Evolutionary conservation across 1,140 invertebrate species (phyloP).

Genomic region (Cotesia vestalis): DNA sequence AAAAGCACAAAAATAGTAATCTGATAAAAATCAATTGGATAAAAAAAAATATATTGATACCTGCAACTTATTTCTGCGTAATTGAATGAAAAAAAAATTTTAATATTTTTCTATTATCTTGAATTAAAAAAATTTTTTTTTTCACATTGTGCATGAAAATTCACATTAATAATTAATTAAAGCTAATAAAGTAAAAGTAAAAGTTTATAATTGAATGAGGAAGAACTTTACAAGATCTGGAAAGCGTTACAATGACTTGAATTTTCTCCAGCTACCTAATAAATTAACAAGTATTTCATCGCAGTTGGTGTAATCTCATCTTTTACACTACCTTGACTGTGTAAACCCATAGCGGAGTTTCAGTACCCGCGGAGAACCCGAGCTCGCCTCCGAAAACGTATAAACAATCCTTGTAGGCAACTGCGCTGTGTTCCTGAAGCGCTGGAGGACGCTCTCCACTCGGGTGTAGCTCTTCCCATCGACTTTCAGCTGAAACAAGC

Average conservation of each 20-base stretch:
- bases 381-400: conserved; percentile 92
- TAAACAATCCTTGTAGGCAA: conserved; percentile 77
- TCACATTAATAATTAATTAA: neutral
- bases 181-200: neutral
- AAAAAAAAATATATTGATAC: too few species aligned
- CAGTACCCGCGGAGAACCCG: conserved; percentile 78
- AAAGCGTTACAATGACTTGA: conserved; percentile 23
- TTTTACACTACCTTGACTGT: conserved; percentile 74
- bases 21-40: too few species aligned
- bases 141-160: neutral
- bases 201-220: neutral
- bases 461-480: conserved; percentile 76
- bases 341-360: conserved; percentile 90
- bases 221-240: neutral
- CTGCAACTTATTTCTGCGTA: too few species aligned
- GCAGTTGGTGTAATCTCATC: neutral
- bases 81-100: too few species aligned
- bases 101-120: too few species aligned
- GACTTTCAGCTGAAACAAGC: conserved; percentile 71
- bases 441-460: conserved; percentile 78
- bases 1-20: too few species aligned
- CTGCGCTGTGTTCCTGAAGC: conserved; percentile 85
- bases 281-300: neutral
- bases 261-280: too few species aligned
- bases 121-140: too few species aligned